Base-by-base conservation (phyloP, 2,888 invertebrate species). In the Diarsia dahlii region DNA sequence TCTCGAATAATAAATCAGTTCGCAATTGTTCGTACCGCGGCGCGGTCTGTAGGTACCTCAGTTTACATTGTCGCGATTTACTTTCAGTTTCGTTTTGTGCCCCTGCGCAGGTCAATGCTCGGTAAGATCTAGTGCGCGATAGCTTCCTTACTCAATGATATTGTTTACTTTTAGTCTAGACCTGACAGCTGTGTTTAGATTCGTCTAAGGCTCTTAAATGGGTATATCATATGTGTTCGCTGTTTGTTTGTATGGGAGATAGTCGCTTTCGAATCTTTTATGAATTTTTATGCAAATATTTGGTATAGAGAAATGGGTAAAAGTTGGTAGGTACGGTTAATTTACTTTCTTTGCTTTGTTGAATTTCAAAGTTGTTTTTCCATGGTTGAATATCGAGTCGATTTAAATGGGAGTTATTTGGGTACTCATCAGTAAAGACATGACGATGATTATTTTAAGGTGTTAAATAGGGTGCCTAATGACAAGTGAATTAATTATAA, bases 21-120 rank as follows among this genome's bases (percentile, higher is more conserved):
- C 20, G 48, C 66, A 66, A 66, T 52, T 66, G 52, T 68, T 77
- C 45, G 54, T 50, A 45, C 66, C n/a, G 34, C 54, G 39, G 20
- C n/a, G 45, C 54, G 46, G 20, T 68, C 34, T 74, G 54, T 67
- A 50, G 45, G 54, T 68, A 69, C 65, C 70, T 50, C 45, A 68
- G 76, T 74, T 23, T 71, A 84, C 88, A 91, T 89, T 92, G 92
- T 91, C 87, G 88, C 89, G 70, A 85, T 89, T 85, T 84, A 92
- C 93, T 94, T 92, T 94, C 92, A 85, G 82, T 94, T 93, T 93
- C 93, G 71, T 84, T 81, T 66, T 81, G 54, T 83, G 88, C 89
- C 84, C 87, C 78, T 80, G 86, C 86, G 87, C 87, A 82, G 90
- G 90, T 91, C 93, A 91, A 91, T 76, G 91, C 76, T 80, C 93